Conservation (phyloP, 2,888 invertebrate genomes). For the Teinopalpus imperialis region DNA sequence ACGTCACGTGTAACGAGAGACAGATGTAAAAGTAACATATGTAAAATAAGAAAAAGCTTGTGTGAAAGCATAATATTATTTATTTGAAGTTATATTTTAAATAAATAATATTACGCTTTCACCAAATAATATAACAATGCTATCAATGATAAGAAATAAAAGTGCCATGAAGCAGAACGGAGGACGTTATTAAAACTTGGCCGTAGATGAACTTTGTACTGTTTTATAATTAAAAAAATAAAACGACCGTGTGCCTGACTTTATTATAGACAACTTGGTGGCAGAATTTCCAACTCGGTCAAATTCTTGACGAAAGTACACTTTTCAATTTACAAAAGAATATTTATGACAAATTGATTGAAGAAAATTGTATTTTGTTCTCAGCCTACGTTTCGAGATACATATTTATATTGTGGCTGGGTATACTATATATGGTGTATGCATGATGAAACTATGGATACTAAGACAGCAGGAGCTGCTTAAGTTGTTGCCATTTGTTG, state of each 20-base stretch:
- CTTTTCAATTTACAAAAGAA: slow-evolving; percentile 8
- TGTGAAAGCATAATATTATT: too few relatives aligned
- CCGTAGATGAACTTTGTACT: slow-evolving; percentile 16
- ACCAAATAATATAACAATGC: slow-evolving; percentile 1
- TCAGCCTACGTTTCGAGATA: not conserved
- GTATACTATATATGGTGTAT: too few relatives aligned
- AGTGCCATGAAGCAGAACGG: not conserved
- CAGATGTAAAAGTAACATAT: too few relatives aligned
- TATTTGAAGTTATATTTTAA: too few relatives aligned
- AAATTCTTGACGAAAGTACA: slow-evolving; percentile 8
- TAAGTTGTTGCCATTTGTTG: too few relatives aligned
- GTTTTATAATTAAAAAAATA: slow-evolving; percentile 23
- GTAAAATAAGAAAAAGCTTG: too few relatives aligned
- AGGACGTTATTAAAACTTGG: slow-evolving; percentile 21
- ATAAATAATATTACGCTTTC: not conserved
- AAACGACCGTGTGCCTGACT: slow-evolving; percentile 2
- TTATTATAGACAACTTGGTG: slow-evolving; percentile 8
- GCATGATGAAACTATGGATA: too few relatives aligned
- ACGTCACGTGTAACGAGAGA: too few relatives aligned
- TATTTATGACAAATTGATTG: slow-evolving; percentile 2
- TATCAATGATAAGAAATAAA: slow-evolving; percentile 3
- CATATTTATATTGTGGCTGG: too few relatives aligned
- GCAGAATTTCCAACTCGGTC: slow-evolving; percentile 5
- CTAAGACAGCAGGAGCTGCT: too few relatives aligned
- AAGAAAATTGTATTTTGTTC: not conserved